A percentile compares a stretch with the other conserved stretches of the same genome.
phyloP scores from a whole-genome alignment of 2,797 vertebrate genomes.

The Siniperca undulata region DNA sequence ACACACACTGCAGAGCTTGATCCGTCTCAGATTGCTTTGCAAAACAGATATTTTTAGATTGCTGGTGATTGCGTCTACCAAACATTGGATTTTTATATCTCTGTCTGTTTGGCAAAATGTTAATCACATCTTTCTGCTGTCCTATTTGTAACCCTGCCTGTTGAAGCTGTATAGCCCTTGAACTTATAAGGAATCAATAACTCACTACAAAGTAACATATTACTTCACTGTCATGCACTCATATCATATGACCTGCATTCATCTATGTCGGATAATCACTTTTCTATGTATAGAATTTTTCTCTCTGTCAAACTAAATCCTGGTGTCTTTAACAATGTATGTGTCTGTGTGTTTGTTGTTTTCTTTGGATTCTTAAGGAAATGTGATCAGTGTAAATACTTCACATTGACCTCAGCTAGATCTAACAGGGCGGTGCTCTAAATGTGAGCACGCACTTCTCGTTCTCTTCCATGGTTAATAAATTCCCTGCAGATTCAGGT shows the following conservation, averaged over 20 bases:
- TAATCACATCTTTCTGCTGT: conserved; percentile 1
- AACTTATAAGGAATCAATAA: conserved; percentile 15
- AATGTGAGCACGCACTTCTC: conserved; percentile 29
- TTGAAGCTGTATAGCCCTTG: background rate
- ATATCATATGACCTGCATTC: conserved; percentile 4
- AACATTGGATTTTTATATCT: conserved; percentile 7
- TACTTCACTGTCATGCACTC: background rate
- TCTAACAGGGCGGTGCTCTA: conserved; percentile 19
- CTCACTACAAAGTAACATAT: conserved; percentile 2
- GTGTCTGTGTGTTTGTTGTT: conserved; percentile 2
- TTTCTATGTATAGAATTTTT: conserved; percentile 4
- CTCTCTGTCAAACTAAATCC: background rate
- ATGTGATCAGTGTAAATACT: conserved; percentile 50
- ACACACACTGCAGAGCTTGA: conserved; percentile 23
- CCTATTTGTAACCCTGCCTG: conserved; percentile 2
- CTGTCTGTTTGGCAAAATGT: conserved; percentile 6
- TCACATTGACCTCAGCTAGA: conserved; percentile 4
- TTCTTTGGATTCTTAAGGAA: conserved; percentile 18
- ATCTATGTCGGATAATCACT: background rate
- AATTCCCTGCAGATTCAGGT: conserved; percentile 51
- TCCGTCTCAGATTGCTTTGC: conserved; percentile 25
- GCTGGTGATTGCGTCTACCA: conserved; percentile 15
- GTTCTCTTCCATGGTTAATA: conserved; percentile 40
- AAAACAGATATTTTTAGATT: conserved; percentile 34
- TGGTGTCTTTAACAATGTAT: background rate